Evolutionary conservation across 2,113 vertebrate genomes (phyloP).

Genomic region (Rhinichthys klamathensis): DNA sequence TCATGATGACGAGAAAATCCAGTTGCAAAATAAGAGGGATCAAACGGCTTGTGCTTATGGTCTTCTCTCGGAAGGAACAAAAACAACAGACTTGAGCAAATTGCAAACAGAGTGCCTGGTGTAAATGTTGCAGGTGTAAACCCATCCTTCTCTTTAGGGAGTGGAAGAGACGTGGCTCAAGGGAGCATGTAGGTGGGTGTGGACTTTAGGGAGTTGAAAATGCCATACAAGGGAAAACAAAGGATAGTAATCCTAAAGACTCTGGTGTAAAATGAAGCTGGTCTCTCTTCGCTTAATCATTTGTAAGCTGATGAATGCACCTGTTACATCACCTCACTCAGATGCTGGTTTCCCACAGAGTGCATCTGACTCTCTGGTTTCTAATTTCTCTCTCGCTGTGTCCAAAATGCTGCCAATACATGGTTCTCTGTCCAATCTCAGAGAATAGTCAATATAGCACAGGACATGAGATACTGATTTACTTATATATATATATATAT

Average conservation of each 20-base stretch:
- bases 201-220: constrained; percentile 15
- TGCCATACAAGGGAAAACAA: neutral
- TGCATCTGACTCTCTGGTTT: neutral
- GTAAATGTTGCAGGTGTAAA: constrained; percentile 9
- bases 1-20: neutral
- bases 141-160: neutral
- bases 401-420: constrained; percentile 27
- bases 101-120: neutral
- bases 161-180: constrained; percentile 17
- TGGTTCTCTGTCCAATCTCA: neutral
- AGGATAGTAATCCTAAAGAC: neutral
- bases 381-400: constrained; percentile 35
- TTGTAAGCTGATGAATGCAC: constrained; percentile 50
- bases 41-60: neutral
- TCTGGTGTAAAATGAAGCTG: neutral
- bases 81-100: neutral
- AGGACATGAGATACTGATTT: neutral
- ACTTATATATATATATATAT: too few species aligned
- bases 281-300: constrained; percentile 41
- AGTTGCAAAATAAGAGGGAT: constrained; percentile 20
- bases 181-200: constrained; percentile 21
- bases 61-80: neutral
- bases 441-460: neutral
- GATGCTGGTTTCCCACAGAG: constrained; percentile 27
- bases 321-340: constrained; percentile 53